phyloP scores from a whole-genome alignment of 2,113 vertebrate species.

The Mus spicilegus region DNA sequence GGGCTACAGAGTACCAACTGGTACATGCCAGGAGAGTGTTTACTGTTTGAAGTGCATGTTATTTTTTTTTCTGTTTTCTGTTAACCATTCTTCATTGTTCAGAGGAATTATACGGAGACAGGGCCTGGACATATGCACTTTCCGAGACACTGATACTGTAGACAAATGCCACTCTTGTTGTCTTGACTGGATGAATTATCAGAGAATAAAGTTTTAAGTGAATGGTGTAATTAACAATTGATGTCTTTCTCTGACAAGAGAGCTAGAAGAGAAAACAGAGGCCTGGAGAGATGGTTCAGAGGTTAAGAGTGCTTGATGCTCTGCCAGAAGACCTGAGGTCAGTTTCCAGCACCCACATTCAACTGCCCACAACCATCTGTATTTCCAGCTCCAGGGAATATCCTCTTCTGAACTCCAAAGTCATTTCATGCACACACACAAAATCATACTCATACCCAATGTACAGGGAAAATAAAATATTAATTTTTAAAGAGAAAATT shows the following conservation, averaged over 20 bases:
- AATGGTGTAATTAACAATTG: neutral
- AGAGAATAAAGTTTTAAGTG: neutral
- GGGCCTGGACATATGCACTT: neutral
- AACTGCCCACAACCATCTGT: neutral
- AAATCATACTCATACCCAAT: neutral
- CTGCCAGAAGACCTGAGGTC: neutral
- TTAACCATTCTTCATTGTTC: neutral
- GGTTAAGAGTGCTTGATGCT: neutral
- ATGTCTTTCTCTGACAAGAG: neutral
- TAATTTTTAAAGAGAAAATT: neutral
- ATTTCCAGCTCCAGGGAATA: neutral
- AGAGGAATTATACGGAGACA: neutral
- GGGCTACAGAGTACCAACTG: no score
- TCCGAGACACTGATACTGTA: accelerated
- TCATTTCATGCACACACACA: no score
- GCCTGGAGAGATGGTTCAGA: no score
- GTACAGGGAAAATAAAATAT: neutral
- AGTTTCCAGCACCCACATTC: neutral
- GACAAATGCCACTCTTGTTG: accelerated
- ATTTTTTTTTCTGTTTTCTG: neutral
- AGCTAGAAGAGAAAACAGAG: neutral
- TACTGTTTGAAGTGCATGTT: neutral
- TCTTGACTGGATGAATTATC: no score
- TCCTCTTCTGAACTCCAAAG: neutral
- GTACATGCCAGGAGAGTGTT: neutral